phyloP scores from a whole-genome alignment of 2,888 invertebrate species.

The Philaethria dido region DNA sequence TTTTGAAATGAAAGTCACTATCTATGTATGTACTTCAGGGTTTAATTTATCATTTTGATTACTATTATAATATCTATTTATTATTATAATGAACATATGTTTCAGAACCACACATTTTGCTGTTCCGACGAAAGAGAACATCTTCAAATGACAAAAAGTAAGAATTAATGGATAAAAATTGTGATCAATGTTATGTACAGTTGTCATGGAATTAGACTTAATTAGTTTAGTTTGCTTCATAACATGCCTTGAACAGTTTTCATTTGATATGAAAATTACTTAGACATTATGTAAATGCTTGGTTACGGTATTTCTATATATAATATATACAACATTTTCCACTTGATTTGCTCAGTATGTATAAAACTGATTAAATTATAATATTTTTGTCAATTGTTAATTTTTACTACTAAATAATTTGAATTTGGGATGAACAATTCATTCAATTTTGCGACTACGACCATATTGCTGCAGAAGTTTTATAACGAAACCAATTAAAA shows the following conservation, averaged over 20 bases:
- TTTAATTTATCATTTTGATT: too few relatives aligned
- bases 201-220: slow-evolving; percentile 55
- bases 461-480: background rate
- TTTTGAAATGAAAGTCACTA: too few relatives aligned
- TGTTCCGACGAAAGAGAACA: slow-evolving; percentile 90
- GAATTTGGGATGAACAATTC: too few relatives aligned
- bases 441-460: background rate
- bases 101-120: slow-evolving; percentile 94
- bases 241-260: slow-evolving; percentile 47
- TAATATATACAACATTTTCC: background rate
- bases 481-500: background rate
- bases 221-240: slow-evolving; percentile 58
- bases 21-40: too few relatives aligned
- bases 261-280: slow-evolving; percentile 30
- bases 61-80: too few relatives aligned
- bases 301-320: slow-evolving; percentile 1
- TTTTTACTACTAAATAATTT: background rate
- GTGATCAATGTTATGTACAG: slow-evolving; percentile 59
- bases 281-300: background rate
- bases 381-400: background rate
- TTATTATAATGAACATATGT: too few relatives aligned
- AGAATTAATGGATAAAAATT: slow-evolving; percentile 42
- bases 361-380: background rate
- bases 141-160: slow-evolving; percentile 66
- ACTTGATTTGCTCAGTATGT: background rate